These are phyloP conservation scores for Gymnobelideus leadbeateri DNA, from an alignment of 2,113 vertebrate genomes.

Conservation along the genomic window DNA sequence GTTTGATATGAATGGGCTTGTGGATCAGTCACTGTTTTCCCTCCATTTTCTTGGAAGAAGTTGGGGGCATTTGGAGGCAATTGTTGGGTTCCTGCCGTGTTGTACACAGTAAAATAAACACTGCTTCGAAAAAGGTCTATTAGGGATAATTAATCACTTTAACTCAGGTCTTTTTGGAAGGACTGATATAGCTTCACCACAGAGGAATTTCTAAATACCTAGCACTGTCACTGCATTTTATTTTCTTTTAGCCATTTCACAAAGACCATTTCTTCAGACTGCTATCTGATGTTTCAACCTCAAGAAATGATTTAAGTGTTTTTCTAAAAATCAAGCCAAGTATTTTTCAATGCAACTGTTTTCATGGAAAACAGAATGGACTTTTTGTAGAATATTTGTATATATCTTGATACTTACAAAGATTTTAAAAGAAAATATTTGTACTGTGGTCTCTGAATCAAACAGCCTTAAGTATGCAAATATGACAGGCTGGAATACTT, in stretches of 20 bases:
- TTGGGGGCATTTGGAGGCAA: conserved; percentile 42
- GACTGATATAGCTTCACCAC: conserved; percentile 57
- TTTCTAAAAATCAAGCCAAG: conserved; percentile 80
- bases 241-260: conserved; percentile 57
- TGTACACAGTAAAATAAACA: conserved; percentile 56
- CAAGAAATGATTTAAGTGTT: conserved; percentile 83
- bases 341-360: conserved; percentile 74
- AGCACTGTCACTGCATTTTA: conserved; percentile 59
- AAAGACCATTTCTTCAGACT: conserved; percentile 79
- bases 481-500: conserved; percentile 73
- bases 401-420: conserved; percentile 74
- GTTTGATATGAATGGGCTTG: accelerated
- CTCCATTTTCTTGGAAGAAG: conserved; percentile 61
- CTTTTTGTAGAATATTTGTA: conserved; percentile 78
- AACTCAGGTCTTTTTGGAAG: conserved; percentile 61
- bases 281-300: conserved; percentile 76
- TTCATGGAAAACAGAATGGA: conserved; percentile 79
- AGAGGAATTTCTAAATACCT: conserved; percentile 66
- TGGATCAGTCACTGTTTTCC: background rate
- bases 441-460: conserved; percentile 84
- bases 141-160: conserved; percentile 57
- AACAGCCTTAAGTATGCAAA: conserved; percentile 87
- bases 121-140: conserved; percentile 44
- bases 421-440: conserved; percentile 85
- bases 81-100: conserved; percentile 8